Base-by-base conservation (phyloP, 2,113 vertebrate genomes). In the Odocoileus virginianus region DNA sequence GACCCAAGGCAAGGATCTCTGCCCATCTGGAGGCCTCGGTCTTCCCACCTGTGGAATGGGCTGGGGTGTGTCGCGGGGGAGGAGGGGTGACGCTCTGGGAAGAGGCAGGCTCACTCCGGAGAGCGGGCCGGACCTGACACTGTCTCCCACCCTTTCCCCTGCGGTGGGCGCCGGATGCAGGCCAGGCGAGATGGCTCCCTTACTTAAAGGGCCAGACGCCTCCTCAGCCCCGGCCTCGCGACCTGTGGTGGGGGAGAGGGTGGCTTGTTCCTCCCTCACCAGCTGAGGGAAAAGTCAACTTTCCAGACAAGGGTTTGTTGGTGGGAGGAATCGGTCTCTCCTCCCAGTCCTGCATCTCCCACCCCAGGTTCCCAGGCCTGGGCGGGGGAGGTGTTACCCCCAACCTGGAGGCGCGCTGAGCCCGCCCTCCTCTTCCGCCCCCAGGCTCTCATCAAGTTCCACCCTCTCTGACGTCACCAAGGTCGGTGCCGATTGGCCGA, bases 391-490 rank as follows among this genome's bases (percentile, higher is more conserved):
- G 52, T 82, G 43, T 85, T 43, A 6, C 40, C 88, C 91, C 45
- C 86, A 45, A 28, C 71, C 84, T 54, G 0, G 33, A 27, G 90
- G 52, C 60, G 12, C 54, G 10, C 78, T 7, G 6, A 54, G 27
- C 96, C 95, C 95, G 36, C 96, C 94, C 96, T 93, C 96, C 88
- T 55, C 98, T 97, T 98, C 98, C 97, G 96, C 74, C 97, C 96
- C 87, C 12, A 40, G 64, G 54, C 93, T 91, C 94, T 14, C 10
- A 14, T 0, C n/a, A 21, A n/a, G 87, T 19, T 6, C 97, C 97
- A 54, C 97, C 98, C 89, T 17, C 19, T 1, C 0, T 87, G 94
- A 93, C 97, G 98, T 98, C 97, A 97, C 84, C 96, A 7, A 30
- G 30, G 5, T 57, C 27, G 13, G 58, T 58, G 78, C 33, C 74